Evolutionary conservation across 2,113 vertebrate species (phyloP), one percentile per base, ranked within the genome.

Genomic region (Conger conger): DNA sequence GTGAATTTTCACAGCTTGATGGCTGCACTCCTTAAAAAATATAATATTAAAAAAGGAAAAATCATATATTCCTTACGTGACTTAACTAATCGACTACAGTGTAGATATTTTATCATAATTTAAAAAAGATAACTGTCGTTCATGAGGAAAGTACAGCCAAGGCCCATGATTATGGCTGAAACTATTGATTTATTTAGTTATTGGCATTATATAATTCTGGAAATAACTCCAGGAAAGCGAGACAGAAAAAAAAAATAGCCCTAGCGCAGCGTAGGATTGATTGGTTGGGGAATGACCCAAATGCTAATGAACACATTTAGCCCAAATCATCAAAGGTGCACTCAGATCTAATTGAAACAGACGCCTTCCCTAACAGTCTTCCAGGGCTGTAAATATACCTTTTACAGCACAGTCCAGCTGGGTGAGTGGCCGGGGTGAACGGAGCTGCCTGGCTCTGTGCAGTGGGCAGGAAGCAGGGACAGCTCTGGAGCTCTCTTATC

Each of bases 401-500:
- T 88, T 86, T 78, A 85, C 81, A 45, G 57, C 38, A 40, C 87
- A 86, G 77, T 50, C 83, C 2, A 45, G 79, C 80, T 79, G 76
- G 80, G 63, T 84, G 82, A 76, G 57, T 4, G 35, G 30, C 63
- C 16, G n/a, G 84, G 80, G 3, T 82, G 35, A 73, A 35, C n/a
- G n/a, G 35, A 35, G 73, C 27, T 4, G 20, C 36, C 37, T 9
- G 45, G 82, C n/a, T 16, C 17, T 82, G 80, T 35, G 5, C 17
- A 13, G 20, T 57, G 30, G 30, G 80, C 50, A 36, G 40, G 79
- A 16, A 42, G 60, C 38, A 85, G 79, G n/a, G 60, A 27, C 15
- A 30, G 60, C 57, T 27, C 38, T 81, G 35, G 13, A 30, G 23
- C n/a, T 79, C 42, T 30, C 63, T 50, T 79, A 17, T 2, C 16